A percentile compares a stretch with the other conserved stretches of the same genome.
These are phyloP conservation scores for Sialis lutaria DNA, from an alignment of 2,888 invertebrate species.

Conservation along the genomic window DNA sequence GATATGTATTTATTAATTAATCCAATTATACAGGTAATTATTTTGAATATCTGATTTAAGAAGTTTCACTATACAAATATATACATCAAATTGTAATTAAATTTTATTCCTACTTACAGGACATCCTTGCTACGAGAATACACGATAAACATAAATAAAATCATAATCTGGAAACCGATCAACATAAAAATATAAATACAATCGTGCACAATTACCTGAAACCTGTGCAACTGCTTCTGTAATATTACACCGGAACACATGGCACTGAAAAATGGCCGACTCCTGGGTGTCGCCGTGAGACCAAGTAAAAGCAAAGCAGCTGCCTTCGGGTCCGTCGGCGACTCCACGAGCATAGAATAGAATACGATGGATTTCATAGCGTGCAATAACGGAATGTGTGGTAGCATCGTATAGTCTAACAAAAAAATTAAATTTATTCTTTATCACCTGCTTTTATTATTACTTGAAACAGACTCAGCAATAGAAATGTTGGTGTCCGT, in stretches of 20 bases:
- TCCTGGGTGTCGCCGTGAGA: conserved; percentile 81
- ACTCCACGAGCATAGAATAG: conserved; percentile 88
- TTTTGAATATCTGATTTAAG: not conserved
- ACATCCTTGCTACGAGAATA: not conserved
- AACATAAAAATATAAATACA: not conserved
- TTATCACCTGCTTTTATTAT: no score
- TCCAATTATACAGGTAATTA: not conserved
- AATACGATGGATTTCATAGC: conserved; percentile 83
- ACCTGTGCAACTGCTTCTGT: conserved; percentile 77
- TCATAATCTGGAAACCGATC: not conserved
- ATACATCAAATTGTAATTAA: no score
- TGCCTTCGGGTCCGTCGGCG: conserved; percentile 61
- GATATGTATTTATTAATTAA: not conserved
- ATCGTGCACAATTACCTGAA: conserved; percentile 35
- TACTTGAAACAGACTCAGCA: no score
- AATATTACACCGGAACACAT: conserved; percentile 91
- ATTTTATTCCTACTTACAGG: no score
- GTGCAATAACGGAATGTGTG: conserved; percentile 65
- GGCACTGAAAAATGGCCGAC: conserved; percentile 87
- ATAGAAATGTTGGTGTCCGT: no score
- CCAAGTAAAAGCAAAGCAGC: conserved; percentile 98
- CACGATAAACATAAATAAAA: not conserved
- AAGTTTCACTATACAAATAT: not conserved
- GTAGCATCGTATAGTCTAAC: conserved; percentile 66
- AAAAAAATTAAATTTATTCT: conserved; percentile 1